Percentiles rank a stretch among this genome's conserved stretches.
Conservation (phyloP, 2,113 vertebrate genomes). For the Dasyurus viverrinus region DNA sequence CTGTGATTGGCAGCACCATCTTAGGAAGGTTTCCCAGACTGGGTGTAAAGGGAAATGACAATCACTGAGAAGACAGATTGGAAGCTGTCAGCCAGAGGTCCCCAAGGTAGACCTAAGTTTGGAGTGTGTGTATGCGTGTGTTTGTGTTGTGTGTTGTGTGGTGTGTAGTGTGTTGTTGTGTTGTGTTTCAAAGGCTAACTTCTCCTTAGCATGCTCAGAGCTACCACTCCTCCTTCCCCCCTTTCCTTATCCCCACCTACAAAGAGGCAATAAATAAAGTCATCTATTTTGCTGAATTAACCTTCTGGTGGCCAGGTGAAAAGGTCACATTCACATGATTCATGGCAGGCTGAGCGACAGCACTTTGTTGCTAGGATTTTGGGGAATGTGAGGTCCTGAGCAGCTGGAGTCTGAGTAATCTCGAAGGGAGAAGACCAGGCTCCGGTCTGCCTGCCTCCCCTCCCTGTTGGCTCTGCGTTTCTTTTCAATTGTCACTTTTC, state of each 20-base stretch:
- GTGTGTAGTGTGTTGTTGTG: fast-evolving
- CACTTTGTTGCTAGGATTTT: constrained; percentile 84
- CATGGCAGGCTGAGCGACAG: constrained; percentile 82
- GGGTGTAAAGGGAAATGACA: constrained; percentile 49
- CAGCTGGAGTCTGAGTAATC: constrained; percentile 91
- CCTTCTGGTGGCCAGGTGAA: constrained; percentile 79
- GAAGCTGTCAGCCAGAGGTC: neutral
- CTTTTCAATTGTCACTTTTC: constrained; percentile 91
- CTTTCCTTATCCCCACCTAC: neutral
- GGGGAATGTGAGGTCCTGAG: constrained; percentile 87
- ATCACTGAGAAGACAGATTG: neutral
- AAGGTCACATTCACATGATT: constrained; percentile 82
- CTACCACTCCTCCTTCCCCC: neutral
- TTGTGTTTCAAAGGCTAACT: neutral
- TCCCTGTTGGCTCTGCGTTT: constrained; percentile 91
- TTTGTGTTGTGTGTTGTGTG: neutral
- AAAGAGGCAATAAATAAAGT: constrained; percentile 35
- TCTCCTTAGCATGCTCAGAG: neutral
- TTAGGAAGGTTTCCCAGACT: neutral
- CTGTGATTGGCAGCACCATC: neutral
- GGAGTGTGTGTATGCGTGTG: neutral
- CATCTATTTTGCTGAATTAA: constrained; percentile 77
- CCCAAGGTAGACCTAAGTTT: neutral
- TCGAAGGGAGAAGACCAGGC: constrained; percentile 88
- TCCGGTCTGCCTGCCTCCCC: constrained; percentile 92